Evolutionary conservation across 2,797 vertebrate genomes (phyloP).

Genomic region (Enteromius trimaculatus): DNA sequence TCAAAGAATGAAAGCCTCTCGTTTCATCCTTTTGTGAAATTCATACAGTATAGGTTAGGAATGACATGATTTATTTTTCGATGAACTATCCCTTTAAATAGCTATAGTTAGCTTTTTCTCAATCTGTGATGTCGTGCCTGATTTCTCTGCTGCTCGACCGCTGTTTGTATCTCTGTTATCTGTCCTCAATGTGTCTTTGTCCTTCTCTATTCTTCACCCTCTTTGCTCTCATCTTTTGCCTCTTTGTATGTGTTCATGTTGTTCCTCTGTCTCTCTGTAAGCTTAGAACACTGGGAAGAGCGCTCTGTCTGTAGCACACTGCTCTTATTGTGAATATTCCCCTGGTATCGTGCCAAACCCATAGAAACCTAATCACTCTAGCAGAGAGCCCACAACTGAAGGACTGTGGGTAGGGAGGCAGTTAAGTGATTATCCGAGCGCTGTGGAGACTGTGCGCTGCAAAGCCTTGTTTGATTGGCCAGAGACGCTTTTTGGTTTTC

Average conservation of each 20-base stretch:
- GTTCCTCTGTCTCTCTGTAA: conserved; percentile 32
- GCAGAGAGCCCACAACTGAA: conserved; percentile 69
- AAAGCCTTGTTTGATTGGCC: conserved; percentile 69
- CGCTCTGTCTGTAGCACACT: conserved; percentile 65
- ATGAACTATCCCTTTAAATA: not conserved
- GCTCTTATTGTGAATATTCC: conserved; percentile 72
- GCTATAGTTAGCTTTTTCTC: not conserved
- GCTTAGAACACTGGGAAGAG: conserved; percentile 52
- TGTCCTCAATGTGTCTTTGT: conserved; percentile 46
- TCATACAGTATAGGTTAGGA: not conserved
- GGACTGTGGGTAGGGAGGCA: conserved; percentile 22
- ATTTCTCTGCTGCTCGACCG: not conserved
- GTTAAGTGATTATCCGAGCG: conserved; percentile 68
- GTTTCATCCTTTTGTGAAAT: not conserved
- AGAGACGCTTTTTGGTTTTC: conserved; percentile 59
- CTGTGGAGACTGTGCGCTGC: conserved; percentile 64
- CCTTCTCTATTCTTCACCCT: conserved; percentile 25
- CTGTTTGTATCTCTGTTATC: conserved; percentile 27
- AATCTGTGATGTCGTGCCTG: not conserved
- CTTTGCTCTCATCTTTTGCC: conserved; percentile 28
- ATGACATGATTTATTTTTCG: not conserved
- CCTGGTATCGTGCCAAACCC: conserved; percentile 73
- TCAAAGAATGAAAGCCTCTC: not conserved
- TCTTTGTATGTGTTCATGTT: conserved; percentile 41
- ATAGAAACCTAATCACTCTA: conserved; percentile 77